Evolutionary conservation across 2,113 vertebrate species (phyloP), one percentile per base, ranked within the genome.

Genomic region (Phalacrocorax brasilianus): DNA sequence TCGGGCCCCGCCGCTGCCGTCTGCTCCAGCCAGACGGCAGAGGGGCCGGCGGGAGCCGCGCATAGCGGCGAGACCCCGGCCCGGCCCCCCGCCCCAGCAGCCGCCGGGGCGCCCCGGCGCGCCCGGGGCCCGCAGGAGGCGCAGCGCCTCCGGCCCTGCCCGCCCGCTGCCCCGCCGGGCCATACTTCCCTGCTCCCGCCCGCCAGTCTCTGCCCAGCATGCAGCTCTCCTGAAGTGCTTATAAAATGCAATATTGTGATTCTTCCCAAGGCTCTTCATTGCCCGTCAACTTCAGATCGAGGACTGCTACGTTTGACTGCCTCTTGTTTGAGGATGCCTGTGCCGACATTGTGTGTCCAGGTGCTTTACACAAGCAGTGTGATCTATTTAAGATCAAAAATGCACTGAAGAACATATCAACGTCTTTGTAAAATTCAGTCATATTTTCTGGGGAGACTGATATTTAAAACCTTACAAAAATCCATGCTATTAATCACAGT

Each of bases 231-330:
- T 7, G 15, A 6, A 21, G 15, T 4, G 38, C 33, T 6, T 5
- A 2, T 12, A 7, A 16, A 15, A 14, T 5, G 7, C 17, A 8
- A 27, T 14, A 2, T 3, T 40, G 18, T 2, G 24, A 5, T n/a
- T 55, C 10, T 66, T 49, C 40, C 1, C 24, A 8, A 13, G 32
- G 6, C 6, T 44, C 8, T 30, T 61, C 19, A 3, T 5, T 5
- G 32, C 3, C 28, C 11, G 1, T 8, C 21, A 27, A 0, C 11
- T 85, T 50, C 24, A 33, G 27, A 15, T 2, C 10, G 45, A 44
- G 49, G 7, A 18, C 21, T 65, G 1, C n/a, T 24, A 6, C 23
- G 13, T 84, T 42, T 20, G 30, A 6, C 8, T 72, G 2, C 3
- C 18, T 30, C 45, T 44, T 42, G 32, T 85, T 56, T 66, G 23